Conservation (phyloP, 1,140 invertebrate genomes). For the Drosophila mayri region DNA sequence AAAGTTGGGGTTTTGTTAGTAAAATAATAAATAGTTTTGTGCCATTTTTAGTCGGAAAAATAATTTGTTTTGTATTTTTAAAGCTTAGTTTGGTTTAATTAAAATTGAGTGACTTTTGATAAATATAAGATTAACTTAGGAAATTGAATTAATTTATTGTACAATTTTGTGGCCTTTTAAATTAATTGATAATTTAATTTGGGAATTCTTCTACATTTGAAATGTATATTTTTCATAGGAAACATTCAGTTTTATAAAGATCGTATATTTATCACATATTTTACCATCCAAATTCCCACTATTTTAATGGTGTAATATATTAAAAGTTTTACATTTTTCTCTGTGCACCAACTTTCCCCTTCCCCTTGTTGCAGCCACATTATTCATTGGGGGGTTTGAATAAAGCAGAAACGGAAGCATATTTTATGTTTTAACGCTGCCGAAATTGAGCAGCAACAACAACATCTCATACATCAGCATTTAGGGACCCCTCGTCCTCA, state of each 20-base stretch:
- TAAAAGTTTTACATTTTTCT: too few relatives aligned
- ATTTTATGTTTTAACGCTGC: slow-evolving; percentile 84
- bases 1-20: fast-evolving
- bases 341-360: slow-evolving; percentile 5
- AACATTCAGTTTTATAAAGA: background rate
- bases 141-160: background rate
- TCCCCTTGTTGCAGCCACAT: slow-evolving; percentile 62
- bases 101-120: background rate
- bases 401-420: slow-evolving; percentile 70
- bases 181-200: background rate
- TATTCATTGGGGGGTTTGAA: slow-evolving; percentile 65
- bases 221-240: background rate
- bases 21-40: background rate
- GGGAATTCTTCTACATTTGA: background rate
- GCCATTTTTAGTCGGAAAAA: too few relatives aligned
- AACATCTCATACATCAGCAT: slow-evolving; percentile 81
- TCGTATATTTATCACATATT: too few relatives aligned
- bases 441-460: slow-evolving; percentile 74
- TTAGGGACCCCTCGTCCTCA: slow-evolving; percentile 60
- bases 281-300: background rate
- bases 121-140: background rate
- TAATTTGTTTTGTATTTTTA: background rate
- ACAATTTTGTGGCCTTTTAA: background rate
- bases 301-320: too few relatives aligned
- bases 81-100: too few relatives aligned